Conservation (phyloP, 35 echinoderm and acorn worm genomes). For the Apostichopus parvimensis region DNA sequence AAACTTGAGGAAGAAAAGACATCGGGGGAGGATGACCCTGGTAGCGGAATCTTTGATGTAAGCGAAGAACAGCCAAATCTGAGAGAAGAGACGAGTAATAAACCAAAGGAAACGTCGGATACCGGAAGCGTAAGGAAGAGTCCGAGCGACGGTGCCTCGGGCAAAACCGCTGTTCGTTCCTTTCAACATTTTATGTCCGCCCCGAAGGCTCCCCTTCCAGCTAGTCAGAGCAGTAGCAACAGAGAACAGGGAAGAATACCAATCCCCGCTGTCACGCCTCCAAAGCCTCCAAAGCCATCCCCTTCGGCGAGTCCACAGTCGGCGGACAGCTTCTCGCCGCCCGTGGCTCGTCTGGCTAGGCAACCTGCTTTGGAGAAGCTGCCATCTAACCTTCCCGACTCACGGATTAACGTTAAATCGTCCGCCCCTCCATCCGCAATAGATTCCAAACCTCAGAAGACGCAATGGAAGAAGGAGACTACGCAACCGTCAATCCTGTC, state of each 20-base stretch:
- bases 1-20: conserved; percentile 52
- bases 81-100: background rate
- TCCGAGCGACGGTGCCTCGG: background rate
- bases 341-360: background rate
- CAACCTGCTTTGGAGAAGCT: conserved; percentile 13
- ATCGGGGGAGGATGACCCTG: background rate
- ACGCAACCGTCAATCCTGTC: background rate
- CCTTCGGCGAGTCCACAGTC: background rate
- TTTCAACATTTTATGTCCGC: background rate
- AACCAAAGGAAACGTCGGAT: background rate
- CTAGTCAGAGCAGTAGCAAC: conserved; percentile 13
- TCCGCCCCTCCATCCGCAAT: background rate
- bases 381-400: background rate
- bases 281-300: background rate
- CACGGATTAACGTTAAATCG: background rate
- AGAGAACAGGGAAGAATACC: background rate
- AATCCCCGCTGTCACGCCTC: background rate
- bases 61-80: background rate
- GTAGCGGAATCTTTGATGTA: background rate
- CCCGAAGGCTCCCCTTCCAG: background rate
- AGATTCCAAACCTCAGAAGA: background rate
- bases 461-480: background rate
- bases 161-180: background rate
- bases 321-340: conserved; percentile 23
- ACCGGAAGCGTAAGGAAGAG: background rate